Percentiles rank a stretch among this genome's conserved stretches.
Conservation (phyloP, 2,888 invertebrate genomes). For the Agonopterix arenella region DNA sequence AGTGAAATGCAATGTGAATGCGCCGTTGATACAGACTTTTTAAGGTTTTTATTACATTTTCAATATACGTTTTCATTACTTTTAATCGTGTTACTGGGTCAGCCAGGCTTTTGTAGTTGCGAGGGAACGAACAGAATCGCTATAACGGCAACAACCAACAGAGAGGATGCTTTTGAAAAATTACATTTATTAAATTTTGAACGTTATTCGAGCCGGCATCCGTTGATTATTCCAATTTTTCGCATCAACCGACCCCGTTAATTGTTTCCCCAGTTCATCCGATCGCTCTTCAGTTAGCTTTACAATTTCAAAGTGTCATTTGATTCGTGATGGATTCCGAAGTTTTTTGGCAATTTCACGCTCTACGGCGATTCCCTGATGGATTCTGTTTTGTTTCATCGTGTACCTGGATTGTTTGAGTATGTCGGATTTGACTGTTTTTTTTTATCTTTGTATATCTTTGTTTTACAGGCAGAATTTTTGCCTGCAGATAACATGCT, state of each 20-base stretch:
- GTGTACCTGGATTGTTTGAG: conserved; percentile 19
- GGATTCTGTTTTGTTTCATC: conserved; percentile 55
- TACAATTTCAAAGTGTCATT: conserved; percentile 73
- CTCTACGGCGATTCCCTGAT: conserved; percentile 47
- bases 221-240: conserved; percentile 62
- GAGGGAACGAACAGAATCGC: conserved; percentile 19
- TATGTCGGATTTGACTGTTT: background rate
- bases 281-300: conserved; percentile 67
- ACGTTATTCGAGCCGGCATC: conserved; percentile 42
- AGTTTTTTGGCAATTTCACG: conserved; percentile 73
- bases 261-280: conserved; percentile 66
- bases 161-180: conserved; percentile 36
- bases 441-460: too few relatives aligned
- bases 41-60: conserved; percentile 8
- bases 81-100: conserved; percentile 26
- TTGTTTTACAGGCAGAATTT: too few relatives aligned
- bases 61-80: conserved; percentile 11
- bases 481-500: too few relatives aligned
- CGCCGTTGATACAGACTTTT: too few relatives aligned
- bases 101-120: conserved; percentile 18
- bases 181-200: conserved; percentile 51
- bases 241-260: conserved; percentile 51
- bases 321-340: conserved; percentile 71
- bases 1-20: too few relatives aligned
- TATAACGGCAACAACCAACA: conserved; percentile 17